These are phyloP conservation scores for Coreoperca whiteheadi DNA, from an alignment of 2,113 vertebrate genomes.

Conservation along the genomic window DNA sequence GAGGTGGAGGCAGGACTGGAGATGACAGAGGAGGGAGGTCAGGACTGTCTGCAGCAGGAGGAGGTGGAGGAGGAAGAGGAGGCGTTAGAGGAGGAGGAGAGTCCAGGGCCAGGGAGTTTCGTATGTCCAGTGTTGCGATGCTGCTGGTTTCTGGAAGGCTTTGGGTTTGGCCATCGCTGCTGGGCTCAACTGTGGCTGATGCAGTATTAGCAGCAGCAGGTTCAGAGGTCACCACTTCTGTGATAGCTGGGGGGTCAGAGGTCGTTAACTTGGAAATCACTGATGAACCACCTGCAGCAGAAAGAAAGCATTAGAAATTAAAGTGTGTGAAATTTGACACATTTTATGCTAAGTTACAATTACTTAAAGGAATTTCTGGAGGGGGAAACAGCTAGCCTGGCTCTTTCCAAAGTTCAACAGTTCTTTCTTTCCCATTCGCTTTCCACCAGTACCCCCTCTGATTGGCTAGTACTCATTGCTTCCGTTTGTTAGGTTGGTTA, in stretches of 20 bases:
- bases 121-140: constrained; percentile 42
- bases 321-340: not conserved
- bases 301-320: constrained; percentile 7
- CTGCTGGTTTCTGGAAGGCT: constrained; percentile 66
- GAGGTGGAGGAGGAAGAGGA: constrained; percentile 49
- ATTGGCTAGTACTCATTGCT: no score
- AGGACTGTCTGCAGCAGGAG: constrained; percentile 36
- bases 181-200: constrained; percentile 16
- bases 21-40: constrained; percentile 58
- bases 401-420: no score
- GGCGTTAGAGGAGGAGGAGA: constrained; percentile 48
- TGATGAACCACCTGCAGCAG: constrained; percentile 69
- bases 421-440: no score
- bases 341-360: not conserved
- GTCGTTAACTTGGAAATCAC: constrained; percentile 20
- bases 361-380: not conserved
- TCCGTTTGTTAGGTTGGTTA: no score
- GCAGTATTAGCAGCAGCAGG: not conserved
- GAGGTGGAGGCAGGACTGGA: constrained; percentile 41
- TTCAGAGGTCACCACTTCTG: constrained; percentile 11
- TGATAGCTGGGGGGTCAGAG: constrained; percentile 34
- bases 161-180: constrained; percentile 46
- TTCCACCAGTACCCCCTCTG: no score
- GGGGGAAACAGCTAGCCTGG: not conserved
- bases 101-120: constrained; percentile 25